Percentiles rank a stretch among this genome's conserved stretches.
These are phyloP conservation scores for Cheumatopsyche charites DNA, from an alignment of 1,140 invertebrate genomes.

Conservation along the genomic window DNA sequence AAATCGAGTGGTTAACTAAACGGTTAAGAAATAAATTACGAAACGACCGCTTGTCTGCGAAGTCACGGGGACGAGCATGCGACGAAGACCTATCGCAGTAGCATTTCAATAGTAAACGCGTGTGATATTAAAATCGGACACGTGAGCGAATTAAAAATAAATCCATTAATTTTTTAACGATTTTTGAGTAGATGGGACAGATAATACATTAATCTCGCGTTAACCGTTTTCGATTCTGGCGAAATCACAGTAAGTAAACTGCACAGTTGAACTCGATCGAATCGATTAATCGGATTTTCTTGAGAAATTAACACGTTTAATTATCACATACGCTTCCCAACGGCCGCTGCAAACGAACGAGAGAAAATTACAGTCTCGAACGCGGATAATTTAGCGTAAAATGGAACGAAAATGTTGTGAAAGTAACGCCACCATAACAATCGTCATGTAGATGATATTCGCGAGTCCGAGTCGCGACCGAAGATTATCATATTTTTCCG, in stretches of 20 bases:
- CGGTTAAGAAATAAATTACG: too few species aligned
- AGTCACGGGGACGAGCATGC: conserved; percentile 14
- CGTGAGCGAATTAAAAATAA: too few species aligned
- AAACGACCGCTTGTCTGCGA: not conserved
- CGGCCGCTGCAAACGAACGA: not conserved
- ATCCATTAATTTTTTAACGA: too few species aligned
- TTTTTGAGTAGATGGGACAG: too few species aligned
- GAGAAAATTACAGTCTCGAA: not conserved
- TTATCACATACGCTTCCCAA: too few species aligned
- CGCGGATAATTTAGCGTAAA: not conserved
- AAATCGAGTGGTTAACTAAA: not conserved
- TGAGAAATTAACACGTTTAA: too few species aligned
- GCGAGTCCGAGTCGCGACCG: not conserved
- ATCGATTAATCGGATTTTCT: too few species aligned
- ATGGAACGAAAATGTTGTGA: conserved; percentile 7
- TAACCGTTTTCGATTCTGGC: too few species aligned
- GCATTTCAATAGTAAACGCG: not conserved
- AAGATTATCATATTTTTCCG: conserved; percentile 1
- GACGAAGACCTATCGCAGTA: conserved; percentile 14
- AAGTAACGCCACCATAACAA: conserved; percentile 16
- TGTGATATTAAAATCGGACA: not conserved
- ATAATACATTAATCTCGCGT: too few species aligned
- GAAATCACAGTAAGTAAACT: too few species aligned
- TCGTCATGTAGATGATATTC: not conserved
- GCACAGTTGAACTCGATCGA: too few species aligned